A percentile compares a stretch with the other conserved stretches of the same genome.
Conservation (phyloP, 2,113 vertebrate genomes). For the Oophaga pumilio region DNA sequence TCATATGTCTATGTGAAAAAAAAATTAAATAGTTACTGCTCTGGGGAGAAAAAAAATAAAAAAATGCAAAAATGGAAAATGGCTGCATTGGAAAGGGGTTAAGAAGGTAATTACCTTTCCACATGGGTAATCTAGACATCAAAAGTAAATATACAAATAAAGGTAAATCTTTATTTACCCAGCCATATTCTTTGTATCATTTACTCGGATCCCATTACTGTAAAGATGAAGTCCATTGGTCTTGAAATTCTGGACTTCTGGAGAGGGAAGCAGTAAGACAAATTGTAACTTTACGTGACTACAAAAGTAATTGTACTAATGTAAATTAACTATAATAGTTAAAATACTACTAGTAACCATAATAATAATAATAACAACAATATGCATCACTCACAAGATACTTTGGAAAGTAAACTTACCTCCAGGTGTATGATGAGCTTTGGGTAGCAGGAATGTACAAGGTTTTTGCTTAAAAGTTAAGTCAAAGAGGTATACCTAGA, state of each 20-base stretch:
- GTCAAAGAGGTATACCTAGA: slow-evolving; percentile 96
- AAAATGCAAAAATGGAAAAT: no score
- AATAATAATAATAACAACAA: background rate
- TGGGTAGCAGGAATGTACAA: slow-evolving; percentile 91
- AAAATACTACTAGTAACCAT: background rate
- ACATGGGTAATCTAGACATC: no score
- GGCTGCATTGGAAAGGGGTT: no score
- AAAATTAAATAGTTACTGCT: no score
- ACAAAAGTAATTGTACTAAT: background rate
- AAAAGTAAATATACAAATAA: background rate
- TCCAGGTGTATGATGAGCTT: slow-evolving; percentile 85
- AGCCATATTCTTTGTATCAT: slow-evolving; percentile 70
- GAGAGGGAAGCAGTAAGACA: background rate
- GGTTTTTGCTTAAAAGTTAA: slow-evolving; percentile 93
- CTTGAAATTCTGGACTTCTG: slow-evolving; percentile 93
- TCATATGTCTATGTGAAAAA: no score
- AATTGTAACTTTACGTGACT: background rate
- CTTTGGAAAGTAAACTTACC: slow-evolving; percentile 70
- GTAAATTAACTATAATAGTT: background rate
- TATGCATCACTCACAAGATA: background rate
- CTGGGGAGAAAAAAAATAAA: no score
- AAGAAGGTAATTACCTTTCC: no score
- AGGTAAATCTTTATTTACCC: slow-evolving; percentile 67
- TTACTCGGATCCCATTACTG: slow-evolving; percentile 82
- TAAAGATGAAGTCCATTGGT: slow-evolving; percentile 90